Percentiles rank a stretch among this genome's conserved stretches.
These are phyloP conservation scores for Muscidifurax raptorellus DNA, from an alignment of 1,140 invertebrate genomes.

Conservation along the genomic window DNA sequence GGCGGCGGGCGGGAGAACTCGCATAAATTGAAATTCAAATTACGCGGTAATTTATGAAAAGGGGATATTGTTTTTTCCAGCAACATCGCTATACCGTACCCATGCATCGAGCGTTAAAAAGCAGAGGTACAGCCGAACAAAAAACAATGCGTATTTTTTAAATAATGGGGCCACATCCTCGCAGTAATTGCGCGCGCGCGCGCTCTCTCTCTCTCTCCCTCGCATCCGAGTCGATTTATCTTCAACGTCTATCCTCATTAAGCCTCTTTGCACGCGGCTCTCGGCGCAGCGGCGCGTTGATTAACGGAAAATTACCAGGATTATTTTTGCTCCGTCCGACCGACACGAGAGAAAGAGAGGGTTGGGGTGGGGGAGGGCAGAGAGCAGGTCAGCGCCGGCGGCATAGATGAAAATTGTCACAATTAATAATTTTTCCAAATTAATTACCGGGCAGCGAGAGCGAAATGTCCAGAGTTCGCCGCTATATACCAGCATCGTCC, in stretches of 20 bases:
- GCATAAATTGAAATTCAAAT: constrained; percentile 41
- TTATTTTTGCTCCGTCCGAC: constrained; percentile 41
- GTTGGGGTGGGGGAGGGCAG: neutral
- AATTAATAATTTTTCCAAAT: constrained; percentile 71
- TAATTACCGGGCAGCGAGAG: constrained; percentile 63
- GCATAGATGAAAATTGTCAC: constrained; percentile 64
- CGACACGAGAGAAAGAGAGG: neutral
- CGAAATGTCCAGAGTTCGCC: constrained; percentile 47
- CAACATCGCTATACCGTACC: neutral
- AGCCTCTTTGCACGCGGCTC: constrained; percentile 9
- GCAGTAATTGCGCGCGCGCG: constrained; percentile 11
- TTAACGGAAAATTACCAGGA: constrained; percentile 52
- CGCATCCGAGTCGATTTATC: constrained; percentile 45
- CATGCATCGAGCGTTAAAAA: neutral
- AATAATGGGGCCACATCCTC: constrained; percentile 16
- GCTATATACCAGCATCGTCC: constrained; percentile 36
- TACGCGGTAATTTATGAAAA: constrained; percentile 24
- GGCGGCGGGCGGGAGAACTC: neutral
- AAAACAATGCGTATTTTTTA: constrained; percentile 21
- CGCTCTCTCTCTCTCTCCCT: too few species aligned
- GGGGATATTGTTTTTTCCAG: constrained; percentile 6
- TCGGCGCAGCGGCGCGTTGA: constrained; percentile 22
- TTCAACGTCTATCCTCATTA: constrained; percentile 45
- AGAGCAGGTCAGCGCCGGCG: neutral
- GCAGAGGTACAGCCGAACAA: neutral